phyloP scores from a whole-genome alignment of 2,888 invertebrate species.

The Allacma fusca region DNA sequence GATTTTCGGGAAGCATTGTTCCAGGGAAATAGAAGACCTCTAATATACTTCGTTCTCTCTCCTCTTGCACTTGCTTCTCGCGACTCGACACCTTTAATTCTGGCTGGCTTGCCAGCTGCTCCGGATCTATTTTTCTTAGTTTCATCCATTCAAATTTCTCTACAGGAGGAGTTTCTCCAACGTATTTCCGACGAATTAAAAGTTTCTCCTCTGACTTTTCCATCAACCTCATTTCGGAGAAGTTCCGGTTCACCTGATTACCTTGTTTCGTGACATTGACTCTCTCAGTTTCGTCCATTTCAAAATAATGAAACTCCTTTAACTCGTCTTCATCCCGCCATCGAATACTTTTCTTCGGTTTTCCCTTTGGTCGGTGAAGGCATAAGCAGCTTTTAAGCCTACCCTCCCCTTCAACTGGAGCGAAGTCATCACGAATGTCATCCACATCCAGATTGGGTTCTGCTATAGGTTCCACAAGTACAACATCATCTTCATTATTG shows the following conservation, averaged over 20 bases:
- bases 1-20: slow-evolving; percentile 77
- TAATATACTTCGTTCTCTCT: slow-evolving; percentile 83
- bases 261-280: slow-evolving; percentile 85
- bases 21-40: slow-evolving; percentile 77
- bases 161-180: slow-evolving; percentile 79
- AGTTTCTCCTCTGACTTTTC: slow-evolving; percentile 87
- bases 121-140: slow-evolving; percentile 58
- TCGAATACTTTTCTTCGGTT: slow-evolving; percentile 80
- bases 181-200: slow-evolving; percentile 67
- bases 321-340: slow-evolving; percentile 84
- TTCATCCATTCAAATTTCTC: slow-evolving; percentile 71
- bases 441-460: not conserved
- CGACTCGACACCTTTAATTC: slow-evolving; percentile 71
- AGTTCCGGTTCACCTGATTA: slow-evolving; percentile 64
- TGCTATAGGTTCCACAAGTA: not conserved
- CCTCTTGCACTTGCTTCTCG: slow-evolving; percentile 86
- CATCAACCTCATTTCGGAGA: slow-evolving; percentile 89
- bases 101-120: slow-evolving; percentile 44
- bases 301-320: slow-evolving; percentile 86
- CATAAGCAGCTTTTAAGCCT: slow-evolving; percentile 73
- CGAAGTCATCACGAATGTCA: slow-evolving; percentile 44
- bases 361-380: slow-evolving; percentile 72
- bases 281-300: slow-evolving; percentile 93
- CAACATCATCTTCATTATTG: not conserved
- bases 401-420: slow-evolving; percentile 52